phyloP scores from a whole-genome alignment of 1,140 invertebrate genomes.

The Cryptotermes secundus region DNA sequence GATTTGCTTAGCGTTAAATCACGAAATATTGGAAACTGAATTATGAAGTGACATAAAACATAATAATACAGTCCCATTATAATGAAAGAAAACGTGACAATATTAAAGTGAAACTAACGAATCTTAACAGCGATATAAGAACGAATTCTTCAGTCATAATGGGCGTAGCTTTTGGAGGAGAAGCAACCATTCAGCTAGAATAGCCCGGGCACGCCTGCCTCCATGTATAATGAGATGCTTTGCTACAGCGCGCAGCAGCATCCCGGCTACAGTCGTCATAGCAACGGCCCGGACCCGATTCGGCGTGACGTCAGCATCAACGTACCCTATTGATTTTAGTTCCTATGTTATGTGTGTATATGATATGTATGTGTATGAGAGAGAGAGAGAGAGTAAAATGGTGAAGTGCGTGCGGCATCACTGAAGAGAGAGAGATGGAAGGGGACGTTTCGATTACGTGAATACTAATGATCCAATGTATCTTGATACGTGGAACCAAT shows the following conservation, averaged over 20 bases:
- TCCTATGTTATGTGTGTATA: constrained; percentile 14
- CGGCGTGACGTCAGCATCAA: background rate
- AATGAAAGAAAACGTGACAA: too few relatives aligned
- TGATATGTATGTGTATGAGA: background rate
- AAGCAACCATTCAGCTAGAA: background rate
- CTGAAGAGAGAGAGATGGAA: background rate
- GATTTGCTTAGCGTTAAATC: too few relatives aligned
- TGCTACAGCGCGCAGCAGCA: background rate
- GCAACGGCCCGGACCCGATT: constrained; percentile 5
- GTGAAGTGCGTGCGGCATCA: background rate
- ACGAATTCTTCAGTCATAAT: background rate
- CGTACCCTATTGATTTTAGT: constrained; percentile 9
- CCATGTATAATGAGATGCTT: background rate
- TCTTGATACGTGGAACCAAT: background rate
- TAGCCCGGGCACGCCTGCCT: background rate
- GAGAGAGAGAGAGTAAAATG: background rate
- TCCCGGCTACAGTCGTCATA: constrained; percentile 16
- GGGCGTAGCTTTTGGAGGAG: background rate
- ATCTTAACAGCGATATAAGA: background rate
- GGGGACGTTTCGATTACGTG: background rate
- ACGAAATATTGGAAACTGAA: too few relatives aligned
- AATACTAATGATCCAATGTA: background rate
- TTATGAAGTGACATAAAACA: too few relatives aligned
- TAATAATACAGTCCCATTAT: too few relatives aligned
- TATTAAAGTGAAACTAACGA: background rate